A percentile compares a stretch with the other conserved stretches of the same genome.
Evolutionary conservation across 2,888 invertebrate species (phyloP).

Genomic region (Gari tellinella): DNA sequence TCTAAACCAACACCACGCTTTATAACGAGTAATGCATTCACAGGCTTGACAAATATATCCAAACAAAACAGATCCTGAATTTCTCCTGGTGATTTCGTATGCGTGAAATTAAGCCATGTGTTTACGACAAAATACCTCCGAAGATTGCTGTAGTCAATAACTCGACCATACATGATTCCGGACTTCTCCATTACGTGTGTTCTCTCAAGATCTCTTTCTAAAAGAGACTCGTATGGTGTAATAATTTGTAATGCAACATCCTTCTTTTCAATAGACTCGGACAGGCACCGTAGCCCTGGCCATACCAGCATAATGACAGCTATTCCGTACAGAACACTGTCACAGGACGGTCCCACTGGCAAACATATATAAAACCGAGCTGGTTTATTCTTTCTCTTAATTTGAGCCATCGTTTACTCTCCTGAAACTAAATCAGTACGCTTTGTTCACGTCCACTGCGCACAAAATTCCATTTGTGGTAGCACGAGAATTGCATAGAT

Average conservation of each 20-base stretch:
- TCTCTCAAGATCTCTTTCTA: constrained; percentile 21
- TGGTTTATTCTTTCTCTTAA: too few relatives aligned
- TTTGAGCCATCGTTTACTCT: too few relatives aligned
- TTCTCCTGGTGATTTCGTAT: constrained; percentile 58
- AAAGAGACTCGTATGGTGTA: constrained; percentile 23
- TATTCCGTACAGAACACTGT: too few relatives aligned
- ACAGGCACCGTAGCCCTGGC: constrained; percentile 13
- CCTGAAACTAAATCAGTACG: too few relatives aligned
- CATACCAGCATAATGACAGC: constrained; percentile 6
- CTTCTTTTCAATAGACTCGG: constrained; percentile 22
- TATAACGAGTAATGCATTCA: constrained; percentile 63
- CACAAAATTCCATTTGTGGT: too few relatives aligned
- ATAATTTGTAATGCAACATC: constrained; percentile 53
- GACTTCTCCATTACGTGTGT: constrained; percentile 38
- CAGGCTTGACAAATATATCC: constrained; percentile 58
- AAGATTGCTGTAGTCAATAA: constrained; percentile 32
- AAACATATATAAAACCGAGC: too few relatives aligned
- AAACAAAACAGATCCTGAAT: constrained; percentile 66
- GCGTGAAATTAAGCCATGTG: constrained; percentile 56
- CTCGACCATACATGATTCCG: constrained; percentile 39
- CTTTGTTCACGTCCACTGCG: too few relatives aligned
- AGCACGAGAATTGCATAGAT: too few relatives aligned
- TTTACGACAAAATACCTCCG: constrained; percentile 41
- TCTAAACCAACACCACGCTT: constrained; percentile 50
- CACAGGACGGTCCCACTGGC: too few relatives aligned